Base-by-base conservation (phyloP, 1,140 invertebrate species). In the Hirudo medicinalis region DNA sequence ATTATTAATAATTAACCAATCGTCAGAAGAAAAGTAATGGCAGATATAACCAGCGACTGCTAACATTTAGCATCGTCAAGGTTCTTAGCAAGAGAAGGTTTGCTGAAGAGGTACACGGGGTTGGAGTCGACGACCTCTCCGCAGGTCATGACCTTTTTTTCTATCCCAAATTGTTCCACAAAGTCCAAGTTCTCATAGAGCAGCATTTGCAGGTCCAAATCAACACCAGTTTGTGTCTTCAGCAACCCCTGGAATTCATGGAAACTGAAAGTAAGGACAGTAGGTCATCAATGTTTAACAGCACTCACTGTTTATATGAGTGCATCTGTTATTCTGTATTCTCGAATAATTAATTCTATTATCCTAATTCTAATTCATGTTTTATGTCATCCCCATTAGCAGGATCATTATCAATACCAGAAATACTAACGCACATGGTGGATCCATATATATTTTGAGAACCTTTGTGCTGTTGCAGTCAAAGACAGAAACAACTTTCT, bases 391-490 rank as follows among this genome's bases (percentile, higher is more conserved):
- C 25, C 20, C 9, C 9, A 57, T 57, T 57, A 57, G 20, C 20
- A 57, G 25, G 54, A 57, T 57, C 20, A 57, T 57, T 9, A 57
- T 57, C 25, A 57, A n/a, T 9, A 57, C 25, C 25, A 57, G 22
- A 1, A 11, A 25, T 63, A 63, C 29, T 49, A 49, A 63, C 57
- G 8, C 19, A 20, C 29, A 22, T 13, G 0, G 3, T 2, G 57
- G 57, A n/a, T 63, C 29, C 22, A 63, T 63, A 15, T 63, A 63
- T 25, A 63, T 32, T 63, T 63, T 63, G 57, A 22, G 29, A 63
- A 63, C 5, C 22, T 63, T 32, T 20, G 57, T 63, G 11, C 22
- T 63, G 29, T 25, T 25, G 57, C 57, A 25, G 15, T 63, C 57
- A 63, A 63, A 63, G 8, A 63, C 57, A 2, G 57, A 63, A 32